Evolutionary conservation across 2,888 invertebrate species (phyloP), one percentile per base, ranked within the genome.

Genomic region (Netelia melanura): DNA sequence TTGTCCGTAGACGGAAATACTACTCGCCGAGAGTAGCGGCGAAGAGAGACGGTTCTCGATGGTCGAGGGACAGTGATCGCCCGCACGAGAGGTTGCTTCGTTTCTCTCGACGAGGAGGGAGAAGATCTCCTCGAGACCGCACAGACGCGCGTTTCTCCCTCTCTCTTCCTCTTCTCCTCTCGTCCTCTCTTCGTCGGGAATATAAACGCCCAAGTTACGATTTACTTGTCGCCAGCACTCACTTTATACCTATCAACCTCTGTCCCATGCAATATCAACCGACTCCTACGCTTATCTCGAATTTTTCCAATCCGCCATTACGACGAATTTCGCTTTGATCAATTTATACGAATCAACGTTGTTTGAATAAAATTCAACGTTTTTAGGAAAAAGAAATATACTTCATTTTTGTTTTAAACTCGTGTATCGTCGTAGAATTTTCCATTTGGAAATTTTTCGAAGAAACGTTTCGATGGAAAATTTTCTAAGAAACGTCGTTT

Each of bases 1-100:
- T 81, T 81, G 81, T 68, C 71, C 81, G 74, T 75, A 81, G 81
- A 81, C 81, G 81, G 81, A 81, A 81, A 81, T 81, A 74, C 81
- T 81, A 74, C 74, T 74, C 74, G 58, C 38, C 71, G 67, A 74
- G 30, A 71, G 44, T 23, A 48, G 48, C 38, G 75, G 67, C 21
- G 61, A 44, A 67, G 65, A 17, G 21, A 44, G 67, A 67, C 48
- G 62, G 21, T 23, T 52, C 71, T 79, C 64, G 79, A 79, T 71
- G 61, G 64, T 8, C 70, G 62, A 64, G 79, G 71, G 71, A 25
- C 52, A 61, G 38, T 61, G 61, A 10, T 64, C 62, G 30, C 64
- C 43, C 23, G 71, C 65, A 67, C 71, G 64, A 79, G 70, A 56
- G 64, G 48, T 56, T 62, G 64, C 44, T 48, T 14, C 48, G 65